A percentile compares a stretch with the other conserved stretches of the same genome.
Conservation (phyloP, 2,113 vertebrate species). For the Myiozetetes cayanensis region DNA sequence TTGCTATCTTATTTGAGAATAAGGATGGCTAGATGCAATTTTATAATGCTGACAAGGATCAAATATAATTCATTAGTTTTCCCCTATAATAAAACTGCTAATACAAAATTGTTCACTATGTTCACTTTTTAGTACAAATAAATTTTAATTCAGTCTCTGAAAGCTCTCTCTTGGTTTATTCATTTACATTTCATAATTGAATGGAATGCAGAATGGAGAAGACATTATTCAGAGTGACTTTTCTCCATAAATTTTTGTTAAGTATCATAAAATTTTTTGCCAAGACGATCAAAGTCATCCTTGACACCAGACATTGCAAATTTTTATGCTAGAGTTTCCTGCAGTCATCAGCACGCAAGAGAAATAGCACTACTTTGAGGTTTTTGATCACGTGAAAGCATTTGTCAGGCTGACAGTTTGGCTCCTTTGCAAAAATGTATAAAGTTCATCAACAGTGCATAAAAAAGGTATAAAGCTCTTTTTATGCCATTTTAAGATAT, state of each 20-base stretch:
- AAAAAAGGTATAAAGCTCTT: conserved; percentile 1
- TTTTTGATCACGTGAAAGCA: conserved; percentile 29
- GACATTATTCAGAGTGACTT: background rate
- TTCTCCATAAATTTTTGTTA: background rate
- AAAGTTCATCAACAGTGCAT: conserved; percentile 18
- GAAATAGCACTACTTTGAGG: conserved; percentile 23
- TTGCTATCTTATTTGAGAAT: background rate
- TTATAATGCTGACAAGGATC: background rate
- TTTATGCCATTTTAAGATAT: background rate
- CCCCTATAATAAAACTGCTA: background rate
- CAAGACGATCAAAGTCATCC: conserved; percentile 16
- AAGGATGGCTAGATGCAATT: background rate
- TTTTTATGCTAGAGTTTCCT: conserved; percentile 20
- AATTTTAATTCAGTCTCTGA: background rate
- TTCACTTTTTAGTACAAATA: background rate
- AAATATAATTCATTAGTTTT: background rate
- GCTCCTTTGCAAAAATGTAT: conserved; percentile 59
- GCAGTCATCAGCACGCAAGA: background rate
- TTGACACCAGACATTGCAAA: conserved; percentile 33
- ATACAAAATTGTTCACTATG: background rate
- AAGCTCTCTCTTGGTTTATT: background rate
- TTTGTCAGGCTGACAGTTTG: conserved; percentile 71
- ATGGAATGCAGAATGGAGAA: background rate
- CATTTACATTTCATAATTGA: background rate
- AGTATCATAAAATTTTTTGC: background rate